A percentile compares a stretch with the other conserved stretches of the same genome.
phyloP scores from a whole-genome alignment of 2,797 vertebrate genomes.

The Gobionotothen gibberifrons region DNA sequence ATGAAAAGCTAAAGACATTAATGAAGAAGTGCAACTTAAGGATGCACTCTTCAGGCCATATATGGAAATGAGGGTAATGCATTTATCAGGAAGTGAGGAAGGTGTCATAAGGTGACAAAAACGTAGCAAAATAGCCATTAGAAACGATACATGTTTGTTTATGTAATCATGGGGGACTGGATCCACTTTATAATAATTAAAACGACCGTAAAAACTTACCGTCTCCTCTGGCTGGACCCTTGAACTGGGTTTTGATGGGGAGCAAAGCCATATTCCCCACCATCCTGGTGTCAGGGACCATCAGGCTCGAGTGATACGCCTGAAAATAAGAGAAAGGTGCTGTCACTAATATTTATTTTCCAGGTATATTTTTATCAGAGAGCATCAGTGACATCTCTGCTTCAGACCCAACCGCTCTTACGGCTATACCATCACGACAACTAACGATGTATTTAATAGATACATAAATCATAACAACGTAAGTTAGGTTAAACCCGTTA shows the following conservation, averaged over 20 bases:
- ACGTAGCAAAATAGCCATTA: too few species aligned
- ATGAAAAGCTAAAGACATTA: background rate
- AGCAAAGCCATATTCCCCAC: slow-evolving; percentile 97
- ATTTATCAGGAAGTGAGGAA: slow-evolving; percentile 50
- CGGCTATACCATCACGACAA: fast-evolving
- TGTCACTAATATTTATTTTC: background rate
- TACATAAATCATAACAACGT: too few species aligned
- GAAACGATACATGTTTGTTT: background rate
- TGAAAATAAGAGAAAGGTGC: slow-evolving; percentile 52
- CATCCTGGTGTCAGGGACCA: slow-evolving; percentile 90
- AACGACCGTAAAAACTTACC: slow-evolving; percentile 42
- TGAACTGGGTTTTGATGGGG: slow-evolving; percentile 95
- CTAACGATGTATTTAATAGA: fast-evolving
- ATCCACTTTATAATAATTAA: background rate
- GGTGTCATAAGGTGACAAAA: background rate
- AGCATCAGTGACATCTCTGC: slow-evolving; percentile 3
- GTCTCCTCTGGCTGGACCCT: slow-evolving; percentile 95
- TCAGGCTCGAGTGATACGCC: slow-evolving; percentile 96
- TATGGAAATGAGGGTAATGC: slow-evolving; percentile 60
- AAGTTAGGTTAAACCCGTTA: fast-evolving
- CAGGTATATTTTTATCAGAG: background rate
- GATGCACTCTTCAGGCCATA: slow-evolving; percentile 52
- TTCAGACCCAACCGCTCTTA: background rate
- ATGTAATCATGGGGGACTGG: fast-evolving
- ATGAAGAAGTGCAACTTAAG: slow-evolving; percentile 29